Base-by-base conservation (phyloP, 2,797 vertebrate species). In the Rhinophrynus dorsalis region DNA sequence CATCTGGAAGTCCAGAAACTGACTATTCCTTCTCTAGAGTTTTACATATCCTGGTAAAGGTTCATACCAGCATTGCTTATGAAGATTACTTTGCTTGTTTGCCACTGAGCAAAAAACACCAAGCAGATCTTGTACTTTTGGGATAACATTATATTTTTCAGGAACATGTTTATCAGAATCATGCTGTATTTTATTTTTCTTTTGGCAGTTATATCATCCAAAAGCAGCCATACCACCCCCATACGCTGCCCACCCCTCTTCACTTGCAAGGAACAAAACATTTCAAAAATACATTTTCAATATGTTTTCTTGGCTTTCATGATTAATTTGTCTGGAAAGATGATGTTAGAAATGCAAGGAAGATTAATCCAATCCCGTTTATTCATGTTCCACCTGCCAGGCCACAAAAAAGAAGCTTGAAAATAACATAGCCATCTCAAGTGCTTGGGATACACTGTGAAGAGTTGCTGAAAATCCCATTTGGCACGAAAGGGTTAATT, bases 251-350 rank as follows among this genome's bases (percentile, higher is more conserved):
- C 65, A 38, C 13, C 59, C 15, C 48, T 54, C 55, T 65, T 60
- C 58, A 42, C 30, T 62, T 48, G n/a, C 48, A 56, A 55, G 48
- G 64, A 61, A 56, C 40, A 74, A 54, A 50, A 29, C 13, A 8
- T 44, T 66, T 1, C 20, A 71, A 70, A 81, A 60, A 75, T 59
- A 27, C n/a, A 40, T 5, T 56, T 9, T 5, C 24, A 32, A 11
- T 57, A 70, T 68, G 17, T 35, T 32, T 69, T 59, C 61, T 58
- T 72, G 68, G 60, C 61, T 51, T 29, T 29, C 23, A 35, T 7
- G n/a, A 30, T 51, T 58, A 64, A 58, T 65, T 58, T 51, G 68
- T 65, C 45, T 65, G 10, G 32, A 62, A 61, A 54, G n/a, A 51
- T 50, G 18, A 40, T 35, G 26, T 51, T 72, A 42, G 26, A 51